These are phyloP conservation scores for Tipula vernalis DNA, from an alignment of 2,888 invertebrate species.

Conservation along the genomic window DNA sequence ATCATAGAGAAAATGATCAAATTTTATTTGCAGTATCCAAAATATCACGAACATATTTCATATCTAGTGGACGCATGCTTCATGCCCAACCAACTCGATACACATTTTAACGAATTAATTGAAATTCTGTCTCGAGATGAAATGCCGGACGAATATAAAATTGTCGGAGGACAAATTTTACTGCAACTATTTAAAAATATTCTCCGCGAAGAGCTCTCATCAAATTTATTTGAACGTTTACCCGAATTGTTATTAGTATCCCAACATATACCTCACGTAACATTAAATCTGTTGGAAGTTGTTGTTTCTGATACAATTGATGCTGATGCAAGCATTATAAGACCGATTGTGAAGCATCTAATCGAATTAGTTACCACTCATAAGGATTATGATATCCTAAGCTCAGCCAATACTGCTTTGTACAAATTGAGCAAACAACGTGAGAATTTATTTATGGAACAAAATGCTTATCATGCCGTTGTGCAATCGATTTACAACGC, in stretches of 20 bases:
- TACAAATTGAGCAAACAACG: background rate
- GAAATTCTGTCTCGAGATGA: background rate
- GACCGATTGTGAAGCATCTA: background rate
- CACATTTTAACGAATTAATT: background rate
- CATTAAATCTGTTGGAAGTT: background rate
- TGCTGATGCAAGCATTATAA: background rate
- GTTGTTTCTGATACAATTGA: background rate
- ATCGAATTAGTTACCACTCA: background rate
- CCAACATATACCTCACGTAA: background rate
- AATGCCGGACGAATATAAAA: background rate
- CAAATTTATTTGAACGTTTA: background rate
- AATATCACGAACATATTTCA: background rate
- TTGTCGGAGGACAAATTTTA: background rate
- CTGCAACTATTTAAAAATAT: background rate
- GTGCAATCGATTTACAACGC: background rate
- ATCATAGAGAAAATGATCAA: background rate
- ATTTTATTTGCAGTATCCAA: background rate
- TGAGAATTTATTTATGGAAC: background rate
- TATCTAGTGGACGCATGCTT: background rate
- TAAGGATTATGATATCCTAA: background rate
- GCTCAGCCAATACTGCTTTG: background rate
- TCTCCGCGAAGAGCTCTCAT: background rate
- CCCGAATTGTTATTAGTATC: background rate
- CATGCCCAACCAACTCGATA: background rate
- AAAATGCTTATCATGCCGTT: background rate